phyloP scores from a whole-genome alignment of 2,113 vertebrate species.

The Zosterops japonicus region DNA sequence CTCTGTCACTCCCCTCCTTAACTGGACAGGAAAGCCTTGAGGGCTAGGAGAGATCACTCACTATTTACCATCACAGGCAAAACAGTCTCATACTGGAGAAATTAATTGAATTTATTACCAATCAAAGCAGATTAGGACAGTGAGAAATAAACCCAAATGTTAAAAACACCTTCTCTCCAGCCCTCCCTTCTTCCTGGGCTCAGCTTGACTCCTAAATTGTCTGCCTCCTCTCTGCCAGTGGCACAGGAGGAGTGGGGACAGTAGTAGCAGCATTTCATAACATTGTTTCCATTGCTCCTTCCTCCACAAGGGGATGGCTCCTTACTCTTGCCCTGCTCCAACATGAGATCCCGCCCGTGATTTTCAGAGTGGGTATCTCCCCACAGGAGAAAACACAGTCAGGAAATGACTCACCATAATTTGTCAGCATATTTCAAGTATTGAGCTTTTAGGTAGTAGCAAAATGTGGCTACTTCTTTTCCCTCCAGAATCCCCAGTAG shows the following conservation, averaged over 20 bases:
- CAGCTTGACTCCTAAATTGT: neutral
- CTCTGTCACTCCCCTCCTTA: neutral
- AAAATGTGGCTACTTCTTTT: neutral
- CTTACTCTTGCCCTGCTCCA: neutral
- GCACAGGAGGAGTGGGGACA: no score
- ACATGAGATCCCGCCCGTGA: rapidly evolving
- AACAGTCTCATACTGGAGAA: neutral
- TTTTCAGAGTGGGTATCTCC: neutral
- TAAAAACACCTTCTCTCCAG: neutral
- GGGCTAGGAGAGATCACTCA: neutral
- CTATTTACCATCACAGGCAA: neutral
- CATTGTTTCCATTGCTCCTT: neutral
- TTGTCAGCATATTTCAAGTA: neutral
- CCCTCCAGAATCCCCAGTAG: neutral
- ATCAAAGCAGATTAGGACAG: neutral
- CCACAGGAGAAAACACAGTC: neutral
- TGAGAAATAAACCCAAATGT: neutral
- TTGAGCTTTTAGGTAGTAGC: neutral
- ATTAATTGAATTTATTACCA: neutral
- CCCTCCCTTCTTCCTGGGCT: neutral
- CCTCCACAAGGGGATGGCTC: neutral
- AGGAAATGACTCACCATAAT: neutral
- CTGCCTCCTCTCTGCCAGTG: rapidly evolving
- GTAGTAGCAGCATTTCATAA: neutral
- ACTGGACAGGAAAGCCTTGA: neutral